A percentile compares a stretch with the other conserved stretches of the same genome.
These are phyloP conservation scores for Stegodyphus dumicola DNA, from an alignment of 1,140 invertebrate genomes.

Conservation along the genomic window DNA sequence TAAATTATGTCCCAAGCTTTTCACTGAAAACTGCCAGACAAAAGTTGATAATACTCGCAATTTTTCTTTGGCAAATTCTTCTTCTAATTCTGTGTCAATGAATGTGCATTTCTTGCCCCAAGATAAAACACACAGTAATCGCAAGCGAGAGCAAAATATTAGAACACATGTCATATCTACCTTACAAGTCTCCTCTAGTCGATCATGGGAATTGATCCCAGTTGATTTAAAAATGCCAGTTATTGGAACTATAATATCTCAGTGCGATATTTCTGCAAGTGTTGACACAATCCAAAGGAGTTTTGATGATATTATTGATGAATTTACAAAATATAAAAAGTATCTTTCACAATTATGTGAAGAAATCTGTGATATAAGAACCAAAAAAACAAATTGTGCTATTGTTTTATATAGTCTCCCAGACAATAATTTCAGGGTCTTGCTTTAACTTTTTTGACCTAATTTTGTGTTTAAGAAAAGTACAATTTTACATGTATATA, in stretches of 20 bases:
- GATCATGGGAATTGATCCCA: constrained; percentile 40
- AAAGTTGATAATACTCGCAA: constrained; percentile 13
- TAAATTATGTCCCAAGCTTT: constrained; percentile 23
- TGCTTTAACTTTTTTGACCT: constrained; percentile 15
- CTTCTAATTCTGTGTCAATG: not conserved
- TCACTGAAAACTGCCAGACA: not conserved
- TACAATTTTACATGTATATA: too few relatives aligned
- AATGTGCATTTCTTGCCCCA: constrained; percentile 35
- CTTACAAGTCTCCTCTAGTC: constrained; percentile 29
- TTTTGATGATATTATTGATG: constrained; percentile 31
- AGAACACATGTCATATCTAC: constrained; percentile 24
- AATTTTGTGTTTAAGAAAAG: not conserved
- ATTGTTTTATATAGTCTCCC: constrained; percentile 52
- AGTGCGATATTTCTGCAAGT: constrained; percentile 44
- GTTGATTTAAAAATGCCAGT: constrained; percentile 50
- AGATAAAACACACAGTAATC: constrained; percentile 40
- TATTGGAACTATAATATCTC: constrained; percentile 30
- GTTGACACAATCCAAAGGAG: constrained; percentile 28
- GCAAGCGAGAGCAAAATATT: constrained; percentile 51
- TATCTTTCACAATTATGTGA: constrained; percentile 44
- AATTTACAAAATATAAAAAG: constrained; percentile 28
- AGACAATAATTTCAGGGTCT: constrained; percentile 47
- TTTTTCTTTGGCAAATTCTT: constrained; percentile 6
- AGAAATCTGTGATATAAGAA: constrained; percentile 52
- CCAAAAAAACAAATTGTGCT: constrained; percentile 27